Conservation (phyloP, 2,888 invertebrate genomes). For the Ryuthela nishihirai region DNA sequence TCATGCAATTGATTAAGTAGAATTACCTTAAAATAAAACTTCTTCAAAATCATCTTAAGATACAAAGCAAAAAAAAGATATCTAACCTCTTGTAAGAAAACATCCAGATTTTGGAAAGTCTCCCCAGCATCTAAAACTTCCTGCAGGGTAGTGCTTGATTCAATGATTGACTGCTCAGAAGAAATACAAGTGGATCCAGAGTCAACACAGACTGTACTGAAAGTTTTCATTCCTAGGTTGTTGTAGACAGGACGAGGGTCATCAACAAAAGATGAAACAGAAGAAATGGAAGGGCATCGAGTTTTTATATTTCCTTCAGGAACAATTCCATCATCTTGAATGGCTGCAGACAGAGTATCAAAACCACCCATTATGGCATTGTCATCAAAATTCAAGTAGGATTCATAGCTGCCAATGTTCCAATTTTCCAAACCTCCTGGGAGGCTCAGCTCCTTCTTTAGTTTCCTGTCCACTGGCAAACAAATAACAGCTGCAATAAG, state of each 20-base stretch:
- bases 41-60: no score
- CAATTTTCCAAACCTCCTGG: constrained; percentile 19
- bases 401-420: constrained; percentile 17
- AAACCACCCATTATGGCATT: constrained; percentile 1
- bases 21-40: neutral
- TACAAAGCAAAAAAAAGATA: no score
- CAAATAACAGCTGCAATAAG: no score
- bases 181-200: constrained; percentile 33
- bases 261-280: constrained; percentile 15
- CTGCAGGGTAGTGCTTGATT: neutral
- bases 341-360: constrained; percentile 7
- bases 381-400: constrained; percentile 28
- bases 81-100: constrained; percentile 21
- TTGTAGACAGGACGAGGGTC: constrained; percentile 13
- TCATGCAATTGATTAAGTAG: neutral
- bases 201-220: constrained; percentile 26
- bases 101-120: constrained; percentile 23
- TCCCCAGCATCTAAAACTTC: constrained; percentile 20
- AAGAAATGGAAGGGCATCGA: constrained; percentile 21
- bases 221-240: constrained; percentile 15
- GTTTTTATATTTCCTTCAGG: constrained; percentile 18
- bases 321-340: constrained; percentile 29
- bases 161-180: constrained; percentile 22
- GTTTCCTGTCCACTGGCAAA: constrained; percentile 5
- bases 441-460: constrained; percentile 13